Conservation (phyloP, 2,113 vertebrate species). For the Xenopus tropicalis region UCB_Xtro_10.0 CM004448.2:30478001-30478500, state of each 20-base stretch:
- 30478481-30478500: no score
- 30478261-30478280: background rate
- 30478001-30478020: constrained; percentile 2
- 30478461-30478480: no score
- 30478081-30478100: background rate
- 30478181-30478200: background rate
- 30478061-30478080: constrained; percentile 17
- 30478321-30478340: background rate
- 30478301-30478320: background rate
- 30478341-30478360: no score
- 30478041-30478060: background rate
- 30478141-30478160: constrained; percentile 12
- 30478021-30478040: constrained; percentile 24
- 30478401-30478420: no score
- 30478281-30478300: constrained; percentile 1
- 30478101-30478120: background rate
- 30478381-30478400: no score
- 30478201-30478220: background rate
- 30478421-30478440: no score
- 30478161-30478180: constrained; percentile 8
- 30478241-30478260: constrained; percentile 6
- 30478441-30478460: no score
- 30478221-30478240: background rate
- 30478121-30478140: background rate
- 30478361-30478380: no score